Evolutionary conservation across 2,797 vertebrate genomes (phyloP).

Genomic region (Chelon auratus): DNA sequence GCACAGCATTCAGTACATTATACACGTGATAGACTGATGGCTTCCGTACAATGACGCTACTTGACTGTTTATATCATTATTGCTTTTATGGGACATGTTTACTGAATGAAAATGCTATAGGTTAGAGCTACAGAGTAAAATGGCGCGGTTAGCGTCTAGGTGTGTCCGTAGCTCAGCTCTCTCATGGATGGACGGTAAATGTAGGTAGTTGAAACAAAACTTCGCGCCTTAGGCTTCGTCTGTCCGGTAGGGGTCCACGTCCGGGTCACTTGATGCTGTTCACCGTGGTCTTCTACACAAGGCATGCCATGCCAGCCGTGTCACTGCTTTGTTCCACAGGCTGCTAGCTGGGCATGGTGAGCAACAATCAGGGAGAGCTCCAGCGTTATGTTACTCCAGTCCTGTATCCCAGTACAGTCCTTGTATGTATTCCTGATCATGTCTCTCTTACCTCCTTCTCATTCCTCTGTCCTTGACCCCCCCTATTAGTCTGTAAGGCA

Average conservation of each 20-base stretch:
- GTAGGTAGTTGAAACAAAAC: constrained; percentile 67
- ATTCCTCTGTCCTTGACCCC: constrained; percentile 33
- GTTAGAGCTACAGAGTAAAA: constrained; percentile 71
- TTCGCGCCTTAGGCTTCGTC: constrained; percentile 58
- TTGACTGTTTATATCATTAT: constrained; percentile 77
- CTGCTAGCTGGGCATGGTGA: constrained; percentile 14
- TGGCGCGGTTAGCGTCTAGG: constrained; percentile 68
- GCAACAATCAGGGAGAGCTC: constrained; percentile 49
- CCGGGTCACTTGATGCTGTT: constrained; percentile 52
- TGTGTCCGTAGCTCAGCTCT: constrained; percentile 55
- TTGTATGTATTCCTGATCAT: constrained; percentile 46
- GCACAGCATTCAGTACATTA: constrained; percentile 57
- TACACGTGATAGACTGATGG: constrained; percentile 57
- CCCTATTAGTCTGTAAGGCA: constrained; percentile 80
- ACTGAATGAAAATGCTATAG: constrained; percentile 73
- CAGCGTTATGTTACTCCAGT: constrained; percentile 46
- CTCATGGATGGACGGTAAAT: constrained; percentile 54
- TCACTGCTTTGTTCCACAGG: constrained; percentile 28
- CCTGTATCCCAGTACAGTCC: constrained; percentile 44
- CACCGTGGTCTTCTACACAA: constrained; percentile 35
- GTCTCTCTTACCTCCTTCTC: constrained; percentile 41
- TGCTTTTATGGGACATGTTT: constrained; percentile 78
- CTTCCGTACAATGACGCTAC: constrained; percentile 60
- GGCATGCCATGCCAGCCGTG: constrained; percentile 43
- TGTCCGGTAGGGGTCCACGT: constrained; percentile 56